Percentiles rank a stretch among this genome's conserved stretches.
Evolutionary conservation across 2,888 invertebrate genomes (phyloP).

Genomic region (Drosophila incognita): DNA sequence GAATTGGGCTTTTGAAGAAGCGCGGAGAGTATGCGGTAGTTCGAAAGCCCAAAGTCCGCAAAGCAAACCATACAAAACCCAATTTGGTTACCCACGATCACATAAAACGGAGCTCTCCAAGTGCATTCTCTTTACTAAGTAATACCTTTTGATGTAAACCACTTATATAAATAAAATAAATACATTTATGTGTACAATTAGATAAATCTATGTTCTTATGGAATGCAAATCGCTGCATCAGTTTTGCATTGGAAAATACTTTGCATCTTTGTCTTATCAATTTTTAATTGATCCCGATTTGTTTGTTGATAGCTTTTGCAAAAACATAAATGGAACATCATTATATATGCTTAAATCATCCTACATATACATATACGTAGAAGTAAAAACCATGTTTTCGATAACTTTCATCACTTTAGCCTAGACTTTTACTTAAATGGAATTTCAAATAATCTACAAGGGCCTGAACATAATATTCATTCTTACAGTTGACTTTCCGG

Average conservation of each 20-base stretch:
- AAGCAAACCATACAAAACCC: neutral
- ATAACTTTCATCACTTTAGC: neutral
- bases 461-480: neutral
- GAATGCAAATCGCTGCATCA: neutral
- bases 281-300: neutral
- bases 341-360: neutral
- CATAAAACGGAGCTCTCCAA: neutral
- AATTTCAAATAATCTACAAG: neutral
- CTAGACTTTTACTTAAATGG: slow-evolving; percentile 5
- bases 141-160: neutral
- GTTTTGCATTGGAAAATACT: neutral
- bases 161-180: neutral
- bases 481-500: slow-evolving; percentile 14
- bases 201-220: neutral
- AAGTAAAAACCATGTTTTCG: neutral
- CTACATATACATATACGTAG: neutral
- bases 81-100: no score
- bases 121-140: neutral
- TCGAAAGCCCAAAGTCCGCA: neutral
- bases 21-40: accelerated
- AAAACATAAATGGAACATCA: neutral
- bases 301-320: neutral
- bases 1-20: neutral
- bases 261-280: neutral
- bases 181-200: neutral